Conservation (phyloP, 2,888 invertebrate species). For the Ischnura elegans region DNA sequence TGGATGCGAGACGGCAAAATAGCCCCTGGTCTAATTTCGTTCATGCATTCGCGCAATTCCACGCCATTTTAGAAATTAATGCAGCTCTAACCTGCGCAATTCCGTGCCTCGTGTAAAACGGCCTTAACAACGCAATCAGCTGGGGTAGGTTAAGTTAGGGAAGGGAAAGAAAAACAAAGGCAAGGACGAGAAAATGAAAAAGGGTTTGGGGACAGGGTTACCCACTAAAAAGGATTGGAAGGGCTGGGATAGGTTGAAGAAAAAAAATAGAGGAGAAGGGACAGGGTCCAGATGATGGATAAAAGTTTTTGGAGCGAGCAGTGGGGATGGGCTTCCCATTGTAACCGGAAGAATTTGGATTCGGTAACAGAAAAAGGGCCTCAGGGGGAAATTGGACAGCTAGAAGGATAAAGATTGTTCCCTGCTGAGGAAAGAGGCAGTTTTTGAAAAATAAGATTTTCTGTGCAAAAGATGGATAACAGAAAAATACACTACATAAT, state of each 20-base stretch:
- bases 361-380: not conserved
- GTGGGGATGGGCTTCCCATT: not conserved
- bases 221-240: not conserved
- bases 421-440: too few relatives aligned
- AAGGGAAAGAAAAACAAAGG: not conserved
- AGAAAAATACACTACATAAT: not conserved
- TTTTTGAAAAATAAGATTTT: not conserved
- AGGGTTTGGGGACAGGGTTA: not conserved
- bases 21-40: too few relatives aligned
- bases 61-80: too few relatives aligned
- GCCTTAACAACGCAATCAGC: too few relatives aligned
- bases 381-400: not conserved
- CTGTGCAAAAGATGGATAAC: not conserved
- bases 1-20: too few relatives aligned
- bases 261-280: not conserved
- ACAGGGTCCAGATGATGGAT: slow-evolving; percentile 10
- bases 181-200: not conserved
- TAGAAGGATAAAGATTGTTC: not conserved
- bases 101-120: too few relatives aligned
- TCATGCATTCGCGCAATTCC: too few relatives aligned
- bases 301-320: not conserved
- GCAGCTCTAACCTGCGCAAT: too few relatives aligned
- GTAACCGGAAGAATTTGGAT: not conserved
- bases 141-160: slow-evolving; percentile 16
- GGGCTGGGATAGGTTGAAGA: not conserved